phyloP scores from a whole-genome alignment of 2,888 invertebrate genomes.

The Lissonota sp. region DNA sequence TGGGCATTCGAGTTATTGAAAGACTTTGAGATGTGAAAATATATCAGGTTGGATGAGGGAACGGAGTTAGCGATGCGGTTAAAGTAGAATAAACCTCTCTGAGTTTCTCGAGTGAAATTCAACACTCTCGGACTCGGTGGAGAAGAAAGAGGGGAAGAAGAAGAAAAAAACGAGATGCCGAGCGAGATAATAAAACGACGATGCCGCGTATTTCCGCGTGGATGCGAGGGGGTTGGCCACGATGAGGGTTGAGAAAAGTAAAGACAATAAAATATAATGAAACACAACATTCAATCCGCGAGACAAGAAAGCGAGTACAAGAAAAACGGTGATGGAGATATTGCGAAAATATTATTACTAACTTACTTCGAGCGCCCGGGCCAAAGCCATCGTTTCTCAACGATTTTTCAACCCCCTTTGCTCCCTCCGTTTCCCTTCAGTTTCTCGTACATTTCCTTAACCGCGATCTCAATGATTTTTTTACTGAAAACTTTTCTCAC shows the following conservation, averaged over 20 bases:
- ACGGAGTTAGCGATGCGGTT: conserved; percentile 70
- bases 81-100: conserved; percentile 83
- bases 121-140: conserved; percentile 76
- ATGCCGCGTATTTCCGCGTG: conserved; percentile 23
- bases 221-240: too few species aligned
- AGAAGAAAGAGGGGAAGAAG: conserved; percentile 78
- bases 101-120: conserved; percentile 81
- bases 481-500: conserved; percentile 29
- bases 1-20: conserved; percentile 17
- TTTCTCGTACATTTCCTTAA: conserved; percentile 24
- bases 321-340: conserved; percentile 73
- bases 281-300: conserved; percentile 72
- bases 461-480: not conserved
- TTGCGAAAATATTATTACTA: conserved; percentile 84
- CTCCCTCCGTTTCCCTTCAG: conserved; percentile 26
- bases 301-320: not conserved
- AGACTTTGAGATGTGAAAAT: conserved; percentile 55
- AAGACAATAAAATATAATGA: conserved; percentile 71
- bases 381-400: conserved; percentile 66
- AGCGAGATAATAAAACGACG: conserved; percentile 58
- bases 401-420: conserved; percentile 15
- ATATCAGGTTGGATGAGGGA: conserved; percentile 59
- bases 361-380: conserved; percentile 76
- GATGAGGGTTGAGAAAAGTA: conserved; percentile 13
- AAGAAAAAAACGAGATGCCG: conserved; percentile 48